Conservation (phyloP, 1,140 invertebrate genomes). For the Dendrolimus punctatus region DNA sequence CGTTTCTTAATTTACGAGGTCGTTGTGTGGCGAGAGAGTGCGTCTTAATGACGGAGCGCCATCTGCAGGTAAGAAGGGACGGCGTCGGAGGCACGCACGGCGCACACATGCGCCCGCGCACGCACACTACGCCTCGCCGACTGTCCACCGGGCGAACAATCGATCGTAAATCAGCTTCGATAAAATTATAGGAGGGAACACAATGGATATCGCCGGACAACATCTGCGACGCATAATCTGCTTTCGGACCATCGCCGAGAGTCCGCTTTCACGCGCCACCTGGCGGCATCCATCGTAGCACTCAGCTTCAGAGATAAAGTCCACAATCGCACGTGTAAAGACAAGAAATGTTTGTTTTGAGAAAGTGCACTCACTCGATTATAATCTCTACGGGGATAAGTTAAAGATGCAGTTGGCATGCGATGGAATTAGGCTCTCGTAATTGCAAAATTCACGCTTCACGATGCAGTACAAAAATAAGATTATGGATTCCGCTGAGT, state of each 20-base stretch:
- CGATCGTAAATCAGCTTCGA: conserved; percentile 70
- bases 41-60: conserved; percentile 39
- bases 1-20: conserved; percentile 61
- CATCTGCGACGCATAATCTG: conserved; percentile 49
- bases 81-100: conserved; percentile 33
- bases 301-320: conserved; percentile 65
- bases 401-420: conserved; percentile 43
- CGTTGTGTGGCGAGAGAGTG: conserved; percentile 38
- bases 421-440: conserved; percentile 26
- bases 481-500: conserved; percentile 70
- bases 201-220: conserved; percentile 54
- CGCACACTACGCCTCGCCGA: conserved; percentile 42
- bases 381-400: conserved; percentile 28
- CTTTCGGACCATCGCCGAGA: conserved; percentile 48
- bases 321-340: conserved; percentile 64
- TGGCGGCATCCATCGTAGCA: conserved; percentile 33
- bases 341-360: conserved; percentile 68
- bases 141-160: conserved; percentile 66
- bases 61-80: conserved; percentile 55
- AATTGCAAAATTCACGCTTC: conserved; percentile 71
- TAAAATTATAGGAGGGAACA: conserved; percentile 70
- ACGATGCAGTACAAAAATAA: conserved; percentile 71
- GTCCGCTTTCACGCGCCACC: conserved; percentile 53
- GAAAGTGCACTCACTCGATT: conserved; percentile 35
- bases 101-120: conserved; percentile 57